phyloP scores from a whole-genome alignment of 2,888 invertebrate genomes.

The Hirudinaria manillensis region DNA sequence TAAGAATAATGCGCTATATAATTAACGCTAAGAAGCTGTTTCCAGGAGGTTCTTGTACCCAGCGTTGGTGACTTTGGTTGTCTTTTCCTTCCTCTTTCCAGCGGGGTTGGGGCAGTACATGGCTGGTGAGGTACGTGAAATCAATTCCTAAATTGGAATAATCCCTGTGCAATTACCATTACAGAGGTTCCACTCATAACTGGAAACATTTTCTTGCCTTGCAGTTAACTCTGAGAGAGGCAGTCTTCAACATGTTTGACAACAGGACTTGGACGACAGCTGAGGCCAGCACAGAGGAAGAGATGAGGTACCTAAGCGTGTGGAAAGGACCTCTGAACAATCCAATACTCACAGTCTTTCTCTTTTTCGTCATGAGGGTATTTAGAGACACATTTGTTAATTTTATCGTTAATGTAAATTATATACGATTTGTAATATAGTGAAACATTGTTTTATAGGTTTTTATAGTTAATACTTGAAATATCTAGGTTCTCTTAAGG shows the following conservation, averaged over 20 bases:
- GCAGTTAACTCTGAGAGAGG: slow-evolving; percentile 23
- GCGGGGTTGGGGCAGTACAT: slow-evolving; percentile 81
- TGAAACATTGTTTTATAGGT: too few relatives aligned
- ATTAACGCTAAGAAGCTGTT: slow-evolving; percentile 25
- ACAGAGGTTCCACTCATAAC: neutral
- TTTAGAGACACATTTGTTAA: too few relatives aligned
- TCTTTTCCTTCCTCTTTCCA: slow-evolving; percentile 82
- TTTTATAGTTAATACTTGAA: too few relatives aligned
- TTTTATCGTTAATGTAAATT: neutral
- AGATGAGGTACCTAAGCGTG: slow-evolving; percentile 16
- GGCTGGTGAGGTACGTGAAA: slow-evolving; percentile 53
- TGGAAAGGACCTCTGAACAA: slow-evolving; percentile 26
- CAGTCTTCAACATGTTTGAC: slow-evolving; percentile 21
- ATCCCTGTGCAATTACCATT: too few relatives aligned
- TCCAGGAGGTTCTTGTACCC: slow-evolving; percentile 90
- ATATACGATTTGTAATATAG: neutral
- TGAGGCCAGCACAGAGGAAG: slow-evolving; percentile 18
- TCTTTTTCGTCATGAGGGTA: slow-evolving; percentile 29
- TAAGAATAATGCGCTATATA: too few relatives aligned
- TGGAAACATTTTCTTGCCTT: neutral
- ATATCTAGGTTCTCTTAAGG: too few relatives aligned
- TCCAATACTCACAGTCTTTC: slow-evolving; percentile 25
- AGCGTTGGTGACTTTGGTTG: slow-evolving; percentile 76
- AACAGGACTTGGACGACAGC: slow-evolving; percentile 27
- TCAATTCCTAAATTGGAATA: neutral